Evolutionary conservation across 2,797 vertebrate genomes (phyloP).

Genomic region (Acipenser oxyrinchus): DNA sequence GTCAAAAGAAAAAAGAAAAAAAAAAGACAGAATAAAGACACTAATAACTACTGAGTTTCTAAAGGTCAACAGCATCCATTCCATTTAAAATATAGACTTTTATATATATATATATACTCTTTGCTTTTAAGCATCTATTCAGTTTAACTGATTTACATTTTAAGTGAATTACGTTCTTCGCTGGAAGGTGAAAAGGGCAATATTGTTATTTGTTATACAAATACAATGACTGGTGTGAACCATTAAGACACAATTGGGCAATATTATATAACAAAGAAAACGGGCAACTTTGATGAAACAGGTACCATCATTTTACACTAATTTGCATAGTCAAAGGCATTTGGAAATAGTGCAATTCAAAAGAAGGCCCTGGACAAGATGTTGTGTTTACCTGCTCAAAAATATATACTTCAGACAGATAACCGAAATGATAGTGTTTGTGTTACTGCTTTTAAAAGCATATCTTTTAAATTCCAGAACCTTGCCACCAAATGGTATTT

Average conservation of each 20-base stretch:
- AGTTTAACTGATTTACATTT: too few species aligned
- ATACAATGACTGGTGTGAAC: not conserved
- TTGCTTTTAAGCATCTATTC: not conserved
- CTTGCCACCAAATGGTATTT: not conserved
- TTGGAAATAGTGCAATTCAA: constrained; percentile 44
- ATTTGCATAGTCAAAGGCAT: constrained; percentile 44
- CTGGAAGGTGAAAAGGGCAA: not conserved
- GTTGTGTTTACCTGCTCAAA: not conserved
- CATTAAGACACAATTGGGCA: not conserved
- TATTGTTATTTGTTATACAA: not conserved
- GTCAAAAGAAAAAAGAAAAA: too few species aligned
- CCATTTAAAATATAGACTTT: too few species aligned
- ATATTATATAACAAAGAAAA: not conserved
- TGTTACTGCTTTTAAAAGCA: not conserved
- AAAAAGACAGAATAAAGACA: too few species aligned
- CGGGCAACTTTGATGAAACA: constrained; percentile 21
- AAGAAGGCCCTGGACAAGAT: constrained; percentile 16
- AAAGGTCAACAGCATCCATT: too few species aligned
- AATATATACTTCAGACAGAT: constrained; percentile 8
- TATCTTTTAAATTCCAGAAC: not conserved
- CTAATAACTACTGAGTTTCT: too few species aligned
- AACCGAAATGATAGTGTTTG: not conserved
- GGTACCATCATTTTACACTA: constrained; percentile 19
- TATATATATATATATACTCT: not conserved
- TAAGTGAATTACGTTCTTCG: too few species aligned